A percentile compares a stretch with the other conserved stretches of the same genome.
These are phyloP conservation scores for Aleiodes leptofemur DNA, from an alignment of 2,888 invertebrate species.

Conservation along the genomic window DNA sequence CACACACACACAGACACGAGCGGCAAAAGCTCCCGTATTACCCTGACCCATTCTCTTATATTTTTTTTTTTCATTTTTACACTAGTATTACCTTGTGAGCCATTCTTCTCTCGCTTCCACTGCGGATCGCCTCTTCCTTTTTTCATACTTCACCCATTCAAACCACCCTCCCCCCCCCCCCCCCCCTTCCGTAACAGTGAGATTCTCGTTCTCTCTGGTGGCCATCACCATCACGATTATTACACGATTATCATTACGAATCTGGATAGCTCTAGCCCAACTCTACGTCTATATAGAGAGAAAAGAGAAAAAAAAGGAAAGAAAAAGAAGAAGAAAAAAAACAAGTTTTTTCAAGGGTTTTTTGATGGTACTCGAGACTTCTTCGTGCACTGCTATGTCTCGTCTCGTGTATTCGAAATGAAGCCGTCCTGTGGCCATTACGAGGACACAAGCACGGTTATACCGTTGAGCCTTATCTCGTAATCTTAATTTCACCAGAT, in stretches of 20 bases:
- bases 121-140: constrained; percentile 6
- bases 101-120: neutral
- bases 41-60: constrained; percentile 50
- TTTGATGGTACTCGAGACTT: constrained; percentile 38
- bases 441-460: constrained; percentile 38
- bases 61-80: neutral
- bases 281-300: constrained; percentile 1
- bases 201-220: constrained; percentile 48
- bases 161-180: constrained; percentile 31
- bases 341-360: constrained; percentile 3
- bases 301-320: too few species aligned
- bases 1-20: too few species aligned
- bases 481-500: constrained; percentile 68
- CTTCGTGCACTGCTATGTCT: constrained; percentile 48
- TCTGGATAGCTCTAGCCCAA: constrained; percentile 42
- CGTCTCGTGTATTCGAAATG: constrained; percentile 58
- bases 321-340: constrained; percentile 2
- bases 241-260: constrained; percentile 65
- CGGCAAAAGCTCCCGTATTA: constrained; percentile 65
- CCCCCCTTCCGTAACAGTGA: constrained; percentile 49
- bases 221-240: constrained; percentile 61
- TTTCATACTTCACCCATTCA: neutral
- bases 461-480: constrained; percentile 60
- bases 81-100: constrained; percentile 14
- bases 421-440: constrained; percentile 58